Evolutionary conservation across 2,113 vertebrate genomes (phyloP).

Genomic region (Mus spicilegus): DNA sequence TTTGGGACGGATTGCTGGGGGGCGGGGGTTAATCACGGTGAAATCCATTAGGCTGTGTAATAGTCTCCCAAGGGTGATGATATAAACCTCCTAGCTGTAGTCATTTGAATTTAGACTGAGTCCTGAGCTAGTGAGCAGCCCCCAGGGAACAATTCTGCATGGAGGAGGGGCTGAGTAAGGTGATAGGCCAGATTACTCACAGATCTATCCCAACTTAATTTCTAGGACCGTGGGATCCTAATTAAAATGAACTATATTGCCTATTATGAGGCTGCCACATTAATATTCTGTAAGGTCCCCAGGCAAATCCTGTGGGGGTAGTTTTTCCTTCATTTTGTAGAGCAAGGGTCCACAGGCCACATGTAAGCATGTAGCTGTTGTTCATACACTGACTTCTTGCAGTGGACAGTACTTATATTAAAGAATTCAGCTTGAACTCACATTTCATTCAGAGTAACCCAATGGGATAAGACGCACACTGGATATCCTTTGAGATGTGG

Average conservation of each 20-base stretch:
- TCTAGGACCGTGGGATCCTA: conserved; percentile 58
- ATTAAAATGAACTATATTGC: conserved; percentile 76
- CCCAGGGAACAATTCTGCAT: conserved; percentile 57
- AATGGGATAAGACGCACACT: not conserved
- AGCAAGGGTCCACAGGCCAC: not conserved
- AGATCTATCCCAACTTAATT: conserved; percentile 63
- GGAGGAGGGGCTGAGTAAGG: conserved; percentile 38
- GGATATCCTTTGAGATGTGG: not conserved
- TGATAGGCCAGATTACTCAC: conserved; percentile 61
- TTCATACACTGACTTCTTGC: not conserved
- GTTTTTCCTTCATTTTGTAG: conserved; percentile 22
- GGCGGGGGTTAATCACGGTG: not conserved
- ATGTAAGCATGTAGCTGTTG: not conserved
- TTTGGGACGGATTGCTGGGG: conserved; percentile 53
- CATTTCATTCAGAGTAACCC: not conserved
- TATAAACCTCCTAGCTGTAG: conserved; percentile 30
- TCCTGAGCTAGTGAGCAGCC: conserved; percentile 22
- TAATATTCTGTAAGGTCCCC: conserved; percentile 50
- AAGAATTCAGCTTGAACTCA: not conserved
- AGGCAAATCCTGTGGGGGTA: not conserved
- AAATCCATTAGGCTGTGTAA: conserved; percentile 76
- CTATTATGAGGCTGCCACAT: conserved; percentile 59
- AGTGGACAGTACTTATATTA: not conserved
- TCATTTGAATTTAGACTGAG: conserved; percentile 75
- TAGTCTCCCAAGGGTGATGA: conserved; percentile 69